Percentiles rank a stretch among this genome's conserved stretches.
Conservation (phyloP, 2,797 vertebrate genomes). For the Hephaestus fuliginosus region DNA sequence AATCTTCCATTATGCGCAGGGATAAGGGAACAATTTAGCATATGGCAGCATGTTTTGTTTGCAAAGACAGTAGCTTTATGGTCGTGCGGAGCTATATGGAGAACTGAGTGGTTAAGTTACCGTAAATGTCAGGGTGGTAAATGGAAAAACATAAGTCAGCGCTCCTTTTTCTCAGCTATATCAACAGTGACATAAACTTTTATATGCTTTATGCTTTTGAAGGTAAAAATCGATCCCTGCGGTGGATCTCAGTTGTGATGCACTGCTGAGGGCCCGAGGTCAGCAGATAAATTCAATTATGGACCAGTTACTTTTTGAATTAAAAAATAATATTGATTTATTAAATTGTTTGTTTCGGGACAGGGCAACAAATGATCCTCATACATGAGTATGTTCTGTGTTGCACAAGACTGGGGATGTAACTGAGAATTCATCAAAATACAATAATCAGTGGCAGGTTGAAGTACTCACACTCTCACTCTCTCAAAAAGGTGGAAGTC, state of each 20-base stretch:
- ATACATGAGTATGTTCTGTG: background rate
- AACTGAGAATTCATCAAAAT: background rate
- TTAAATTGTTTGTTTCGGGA: background rate
- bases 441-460: background rate
- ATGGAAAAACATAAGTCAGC: constrained; percentile 37
- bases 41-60: constrained; percentile 48
- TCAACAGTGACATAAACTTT: background rate
- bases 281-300: background rate
- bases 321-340: background rate
- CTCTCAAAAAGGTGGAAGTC: too few species aligned
- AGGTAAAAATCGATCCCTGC: background rate
- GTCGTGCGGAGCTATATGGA: constrained; percentile 13
- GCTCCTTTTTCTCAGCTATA: background rate
- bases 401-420: background rate
- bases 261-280: background rate
- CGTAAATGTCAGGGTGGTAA: constrained; percentile 32
- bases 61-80: constrained; percentile 27
- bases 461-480: too few species aligned
- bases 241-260: background rate
- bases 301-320: background rate
- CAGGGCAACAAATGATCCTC: background rate
- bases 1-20: constrained; percentile 34
- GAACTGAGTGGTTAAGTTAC: constrained; percentile 20
- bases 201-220: background rate
- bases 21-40: constrained; percentile 38